A percentile compares a stretch with the other conserved stretches of the same genome.
phyloP scores from a whole-genome alignment of 2,888 invertebrate species.

The Epirrhoe tristata region DNA sequence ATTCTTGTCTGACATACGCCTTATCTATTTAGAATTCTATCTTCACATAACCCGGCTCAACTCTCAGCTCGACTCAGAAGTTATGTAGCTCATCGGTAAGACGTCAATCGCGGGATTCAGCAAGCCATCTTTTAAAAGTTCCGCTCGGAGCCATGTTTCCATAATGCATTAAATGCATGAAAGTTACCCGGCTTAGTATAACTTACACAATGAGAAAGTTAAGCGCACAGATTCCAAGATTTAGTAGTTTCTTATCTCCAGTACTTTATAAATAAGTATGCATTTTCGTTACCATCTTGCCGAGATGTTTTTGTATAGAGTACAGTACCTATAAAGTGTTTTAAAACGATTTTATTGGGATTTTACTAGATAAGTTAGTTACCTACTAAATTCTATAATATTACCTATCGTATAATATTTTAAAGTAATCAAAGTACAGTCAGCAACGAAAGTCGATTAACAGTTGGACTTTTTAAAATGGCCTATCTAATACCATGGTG shows the following conservation, averaged over 20 bases:
- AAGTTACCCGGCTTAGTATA: constrained; percentile 42
- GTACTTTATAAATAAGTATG: constrained; percentile 30
- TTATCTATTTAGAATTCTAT: constrained; percentile 54
- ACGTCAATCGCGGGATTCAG: constrained; percentile 50
- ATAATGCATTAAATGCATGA: constrained; percentile 54
- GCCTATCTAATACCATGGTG: too few species aligned
- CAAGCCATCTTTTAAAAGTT: constrained; percentile 52
- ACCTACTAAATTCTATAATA: too few species aligned
- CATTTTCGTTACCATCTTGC: constrained; percentile 29
- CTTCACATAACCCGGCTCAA: constrained; percentile 34
- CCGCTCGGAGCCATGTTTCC: constrained; percentile 43
- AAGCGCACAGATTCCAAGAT: constrained; percentile 38
- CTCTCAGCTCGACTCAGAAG: constrained; percentile 43
- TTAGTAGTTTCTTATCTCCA: constrained; percentile 35
- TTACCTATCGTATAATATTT: too few species aligned
- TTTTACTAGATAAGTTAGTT: neutral
- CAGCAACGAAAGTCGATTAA: too few species aligned
- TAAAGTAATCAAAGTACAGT: too few species aligned
- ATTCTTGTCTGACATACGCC: constrained; percentile 68
- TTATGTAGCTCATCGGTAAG: constrained; percentile 51
- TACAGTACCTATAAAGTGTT: constrained; percentile 2
- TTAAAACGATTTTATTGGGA: neutral
- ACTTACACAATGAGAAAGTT: constrained; percentile 45
- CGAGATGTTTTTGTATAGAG: constrained; percentile 17
- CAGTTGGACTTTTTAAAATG: too few species aligned